Base-by-base conservation (phyloP, 2,113 vertebrate species). In the Egretta garzetta region DNA sequence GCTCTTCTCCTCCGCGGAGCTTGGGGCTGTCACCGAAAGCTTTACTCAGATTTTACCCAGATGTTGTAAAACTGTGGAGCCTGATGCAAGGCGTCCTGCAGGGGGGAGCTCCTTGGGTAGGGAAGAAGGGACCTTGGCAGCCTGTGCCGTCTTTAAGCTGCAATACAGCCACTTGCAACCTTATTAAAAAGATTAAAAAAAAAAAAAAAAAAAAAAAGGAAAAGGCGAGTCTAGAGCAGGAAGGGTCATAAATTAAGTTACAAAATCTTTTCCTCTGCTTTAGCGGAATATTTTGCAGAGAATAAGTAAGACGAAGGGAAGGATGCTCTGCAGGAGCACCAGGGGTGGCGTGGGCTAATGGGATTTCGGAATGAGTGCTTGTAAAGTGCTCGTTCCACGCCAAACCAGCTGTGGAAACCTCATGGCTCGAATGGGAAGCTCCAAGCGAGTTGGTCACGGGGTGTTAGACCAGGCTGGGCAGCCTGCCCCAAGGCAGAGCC, bases 391-490 rank as follows among this genome's bases (percentile, higher is more conserved):
- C 11, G 5, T 45, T 10, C 62, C 55, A 27, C 1, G 2, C 15
- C 45, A 41, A 14, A 23, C 1, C 27, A 1, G 33, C 62, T 32
- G 43, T 47, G 87, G 74, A 12, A 47, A 24, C 22, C 66, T 28
- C 9, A 4, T 4, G 6, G 39, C 39, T 67, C 4, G 3, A 2
- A 4, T 1, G 6, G 84, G 11, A 45, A 67, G 22, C 26, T 32
- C 30, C 73, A 6, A 10, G 53, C 1, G 1, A 1, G 9, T n/a
- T 10, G 15, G 39, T 8, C 52, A 3, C 0, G 6, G 24, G 32
- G 24, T 6, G 41, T 37, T 28, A 9, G n/a, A 13, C 23, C 2
- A 1, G 66, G 68, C 47, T 16, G 60, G 52, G 58, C 62, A 71
- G 52, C 35, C 26, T 35, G 50, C 20, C 59, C n/a, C 3, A 1